Base-by-base conservation (phyloP, 2,888 invertebrate genomes). In the Cantharis rustica region DNA sequence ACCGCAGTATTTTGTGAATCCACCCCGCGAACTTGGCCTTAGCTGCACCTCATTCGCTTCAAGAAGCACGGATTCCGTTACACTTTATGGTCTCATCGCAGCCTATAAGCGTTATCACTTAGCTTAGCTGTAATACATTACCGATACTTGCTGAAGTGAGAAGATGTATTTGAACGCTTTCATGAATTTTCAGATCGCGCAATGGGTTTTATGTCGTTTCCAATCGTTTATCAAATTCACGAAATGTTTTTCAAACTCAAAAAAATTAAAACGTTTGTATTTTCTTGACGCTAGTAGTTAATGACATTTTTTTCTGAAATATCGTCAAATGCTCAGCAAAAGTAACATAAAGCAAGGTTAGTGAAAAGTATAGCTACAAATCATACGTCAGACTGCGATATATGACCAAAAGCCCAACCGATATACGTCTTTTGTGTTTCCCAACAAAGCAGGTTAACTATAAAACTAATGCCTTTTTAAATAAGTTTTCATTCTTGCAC, bases 111-210 rank as follows among this genome's bases (percentile, higher is more conserved):
- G 84, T 85, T 86, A 85, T 86, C 85, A 84, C 85, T 84, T 84
- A 83, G 82, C 84, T 74, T 72, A 73, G 75, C 61, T 80, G 81
- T 85, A 85, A 86, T 87, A 87, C 85, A 84, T 87, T 86, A 86
- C 85, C 86, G 84, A 86, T 86, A 86, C 85, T 85, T 86, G 86
- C 83, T 84, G 86, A 86, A 86, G 86, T 86, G 86, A 84, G 84
- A 86, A 86, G 86, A 87, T 86, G 86, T 86, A 86, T 86, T 86
- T 85, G 85, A 80, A 85, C 84, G 84, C 84, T 83, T 85, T 83
- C 76, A 73, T 78, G 78, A 76, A 78, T 76, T 77, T 76, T 69
- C 72, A 78, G 72, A 74, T 78, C 72, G 77, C 74, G 76, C 75
- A 77, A 75, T 77, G 75, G 76, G 75, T 71, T 76, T 74, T 70